Evolutionary conservation across 35 echinoderm and acorn worm genomes (phyloP), one percentile per base, ranked within the genome.

Genomic region (Apostichopus californicus): DNA sequence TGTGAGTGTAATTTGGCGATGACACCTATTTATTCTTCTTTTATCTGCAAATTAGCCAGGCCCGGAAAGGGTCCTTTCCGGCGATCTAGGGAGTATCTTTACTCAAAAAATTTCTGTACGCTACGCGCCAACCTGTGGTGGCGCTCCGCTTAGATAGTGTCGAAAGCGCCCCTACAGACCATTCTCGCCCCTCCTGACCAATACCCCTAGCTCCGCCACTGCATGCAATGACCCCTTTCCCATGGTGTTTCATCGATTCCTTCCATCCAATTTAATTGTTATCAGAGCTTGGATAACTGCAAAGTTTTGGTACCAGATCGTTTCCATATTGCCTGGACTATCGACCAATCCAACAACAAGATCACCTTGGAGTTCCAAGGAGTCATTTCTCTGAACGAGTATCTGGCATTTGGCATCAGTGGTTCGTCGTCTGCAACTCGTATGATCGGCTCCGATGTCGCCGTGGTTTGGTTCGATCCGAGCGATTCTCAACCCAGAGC

Each of bases 321-420:
- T 8, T 87, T 98, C 18, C 97, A 98, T 52, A 91, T 94, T 3
- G 81, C 92, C 22, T 98, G 97, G 97, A 94, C 87, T 1, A 26
- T 98, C 2, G 78, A 93, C 11, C 86, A 86, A 14, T 77, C 70
- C 78, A 61, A 77, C 12, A 95, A 94, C 87, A 78, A 92, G 10
- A 77, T 98, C 5, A 54, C 78, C 55, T 80, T 98, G 7, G 88
- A 90, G 70, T 56, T 90, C 14, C 81, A 92, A 58, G 95, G 95
- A 73, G 75, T 23, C 13, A 73, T 96, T 1, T 61, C 77, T 7
- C 55, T 23, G 1, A 78, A 84, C 34, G 84, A 88, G 57, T 98
- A 96, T 78, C 75, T 95, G 68, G 94, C 95, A 13, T 96, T 98
- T 80, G 97, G 97, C 22, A 70, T 96, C 56, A 98, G 97, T 88